Conservation (phyloP, 2,888 invertebrate species). For the Caenorhabditis doughertyi region DNA sequence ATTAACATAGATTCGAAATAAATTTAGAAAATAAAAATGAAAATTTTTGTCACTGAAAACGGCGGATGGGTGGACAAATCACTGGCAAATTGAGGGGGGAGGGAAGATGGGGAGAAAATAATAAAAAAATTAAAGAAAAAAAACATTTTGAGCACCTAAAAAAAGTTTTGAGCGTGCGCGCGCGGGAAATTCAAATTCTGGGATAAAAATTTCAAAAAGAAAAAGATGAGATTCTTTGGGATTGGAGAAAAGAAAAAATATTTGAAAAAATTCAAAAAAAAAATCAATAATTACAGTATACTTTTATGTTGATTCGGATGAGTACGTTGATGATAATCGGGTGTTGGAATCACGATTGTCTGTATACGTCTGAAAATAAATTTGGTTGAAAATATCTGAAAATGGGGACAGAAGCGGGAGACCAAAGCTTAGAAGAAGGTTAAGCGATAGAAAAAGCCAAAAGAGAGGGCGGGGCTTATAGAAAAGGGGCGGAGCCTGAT, state of each 20-base stretch:
- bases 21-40: background rate
- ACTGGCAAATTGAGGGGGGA: slow-evolving; percentile 49
- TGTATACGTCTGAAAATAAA: slow-evolving; percentile 73
- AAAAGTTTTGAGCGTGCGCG: too few species aligned
- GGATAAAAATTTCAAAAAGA: slow-evolving; percentile 1
- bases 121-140: background rate
- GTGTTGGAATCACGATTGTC: slow-evolving; percentile 78
- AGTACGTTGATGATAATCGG: slow-evolving; percentile 74
- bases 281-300: slow-evolving; percentile 44
- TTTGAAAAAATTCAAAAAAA: background rate
- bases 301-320: slow-evolving; percentile 61
- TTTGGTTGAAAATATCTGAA: background rate
- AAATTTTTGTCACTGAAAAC: slow-evolving; percentile 44
- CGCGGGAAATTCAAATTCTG: slow-evolving; percentile 25
- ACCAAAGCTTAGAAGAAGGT: too few species aligned
- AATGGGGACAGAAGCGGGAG: background rate
- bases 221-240: slow-evolving; percentile 45
- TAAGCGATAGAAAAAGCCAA: too few species aligned
- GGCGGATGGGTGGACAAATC: slow-evolving; percentile 29
- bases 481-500: too few species aligned
- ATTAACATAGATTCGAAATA: background rate
- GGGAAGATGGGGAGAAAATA: slow-evolving; percentile 2
- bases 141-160: slow-evolving; percentile 51
- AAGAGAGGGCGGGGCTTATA: too few species aligned
- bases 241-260: slow-evolving; percentile 8